Evolutionary conservation across 2,797 vertebrate species (phyloP).

Genomic region (Trachops cirrhosus): DNA sequence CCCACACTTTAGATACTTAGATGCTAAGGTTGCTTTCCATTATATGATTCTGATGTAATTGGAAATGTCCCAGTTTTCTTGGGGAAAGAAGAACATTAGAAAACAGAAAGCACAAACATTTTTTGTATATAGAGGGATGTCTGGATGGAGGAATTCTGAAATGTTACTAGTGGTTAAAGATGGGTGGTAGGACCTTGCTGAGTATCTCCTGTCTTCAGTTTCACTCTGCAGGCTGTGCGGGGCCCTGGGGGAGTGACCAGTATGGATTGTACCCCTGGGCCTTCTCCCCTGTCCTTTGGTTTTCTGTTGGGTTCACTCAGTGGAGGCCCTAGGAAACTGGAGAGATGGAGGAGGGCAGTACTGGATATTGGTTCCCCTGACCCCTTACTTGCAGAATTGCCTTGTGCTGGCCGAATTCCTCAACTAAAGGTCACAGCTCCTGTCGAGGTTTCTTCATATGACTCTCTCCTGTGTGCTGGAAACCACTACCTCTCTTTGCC

Average conservation of each 20-base stretch:
- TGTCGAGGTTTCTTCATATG: neutral
- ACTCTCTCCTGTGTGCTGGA: neutral
- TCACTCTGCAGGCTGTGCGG: neutral
- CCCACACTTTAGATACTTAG: neutral
- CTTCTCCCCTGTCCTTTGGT: neutral
- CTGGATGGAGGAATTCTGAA: neutral
- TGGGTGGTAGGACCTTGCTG: neutral
- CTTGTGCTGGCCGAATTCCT: neutral
- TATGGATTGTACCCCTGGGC: too few relatives aligned
- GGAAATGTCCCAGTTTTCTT: neutral
- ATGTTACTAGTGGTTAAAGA: neutral
- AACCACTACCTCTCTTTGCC: neutral
- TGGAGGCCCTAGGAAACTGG: neutral
- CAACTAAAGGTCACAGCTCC: neutral
- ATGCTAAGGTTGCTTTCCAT: neutral
- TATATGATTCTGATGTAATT: neutral
- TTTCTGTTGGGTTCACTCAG: neutral
- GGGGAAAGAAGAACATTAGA: neutral
- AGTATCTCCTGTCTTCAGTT: neutral
- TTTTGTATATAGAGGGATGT: neutral
- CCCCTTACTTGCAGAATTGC: neutral
- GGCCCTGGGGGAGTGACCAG: neutral
- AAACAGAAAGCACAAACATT: neutral
- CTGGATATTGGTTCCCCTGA: neutral
- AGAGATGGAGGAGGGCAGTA: neutral